Base-by-base conservation (phyloP, 2,113 vertebrate species). In the Pseudorhombus dupliciocellatus region DNA sequence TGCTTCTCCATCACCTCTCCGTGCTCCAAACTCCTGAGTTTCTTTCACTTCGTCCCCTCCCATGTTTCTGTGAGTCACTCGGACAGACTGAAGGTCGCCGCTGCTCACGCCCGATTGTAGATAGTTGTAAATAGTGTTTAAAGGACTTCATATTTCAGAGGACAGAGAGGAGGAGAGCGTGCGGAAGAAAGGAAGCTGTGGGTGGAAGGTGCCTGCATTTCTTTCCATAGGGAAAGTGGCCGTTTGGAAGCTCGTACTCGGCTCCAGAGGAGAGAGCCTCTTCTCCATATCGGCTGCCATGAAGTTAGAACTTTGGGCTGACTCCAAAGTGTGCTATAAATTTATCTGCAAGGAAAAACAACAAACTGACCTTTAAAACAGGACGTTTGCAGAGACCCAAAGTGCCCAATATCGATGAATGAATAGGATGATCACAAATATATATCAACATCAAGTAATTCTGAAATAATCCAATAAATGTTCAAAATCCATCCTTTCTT, bases 121-220 rank as follows among this genome's bases (percentile, higher is more conserved):
- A 90, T 90, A 88, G 63, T n/a, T 90, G 89, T 90, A 90, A 87
- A 90, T 91, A 88, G 53, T 83, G 63, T 86, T 72, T 46, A 83
- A 75, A 88, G 62, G 67, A 70, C 66, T 64, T 79, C 12, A 76
- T 42, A 66, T 76, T 80, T 68, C 60, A 71, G 44, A 67, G 60
- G 65, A 44, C 48, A 50, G 34, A 81, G 46, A 21, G 20, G 79
- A 78, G 61, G 52, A 81, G 57, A 62, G 65, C 1, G 55, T 63
- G 70, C 25, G 46, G 71, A 64, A 56, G 48, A 48, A 61, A 60
- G 42, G 50, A 71, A 48, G 77, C 66, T 46, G 53, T 15, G 54
- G 40, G 58, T 30, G 51, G 65, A 72, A 55, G 44, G 26, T 18
- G 56, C 58, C 56, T 54, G 66, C 15, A 0, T 44, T 75, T 78